Base-by-base conservation (phyloP, 2,888 invertebrate species). In the Chaetogeoica ovagalla region DNA sequence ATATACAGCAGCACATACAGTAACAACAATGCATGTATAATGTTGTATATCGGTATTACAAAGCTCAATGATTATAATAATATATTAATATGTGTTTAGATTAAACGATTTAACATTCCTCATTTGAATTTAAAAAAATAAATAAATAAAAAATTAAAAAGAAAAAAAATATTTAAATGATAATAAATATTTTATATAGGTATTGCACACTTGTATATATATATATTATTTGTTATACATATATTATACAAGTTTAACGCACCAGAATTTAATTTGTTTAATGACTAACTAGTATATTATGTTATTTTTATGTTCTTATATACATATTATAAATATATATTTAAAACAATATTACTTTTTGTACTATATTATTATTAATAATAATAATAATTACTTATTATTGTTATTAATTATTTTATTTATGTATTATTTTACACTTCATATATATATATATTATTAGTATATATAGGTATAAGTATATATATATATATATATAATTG, bases 71-170 rank as follows among this genome's bases (percentile, higher is more conserved):
- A 77, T 59, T 30, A 2, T 30, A 30, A 30, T 30, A 30, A 59
- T 30, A 59, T 30, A 57, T 57, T 66, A 57, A 66, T 57, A 60
- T 9, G 39, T 72, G 23, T 60, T 60, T 62, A 72, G 72, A 30
- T 63, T 59, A 69, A 62, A 23, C 62, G 55, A 74, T 55, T 39
- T 37, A 15, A 77, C 77, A 77, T 70, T 77, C 62, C 69, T 77
- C 60, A 19, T 62, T 69, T 52, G 6, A 48, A 60, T 70, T 69
- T 62, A 48, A 30, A 70, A 57, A 57, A n/a, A n/a, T n/a, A n/a
- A n/a, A n/a, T n/a, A n/a, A n/a, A n/a, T n/a, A n/a, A n/a, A n/a
- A n/a, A n/a, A n/a, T n/a, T n/a, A n/a, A n/a, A n/a, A 30, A 30
- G 4, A 30, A 30, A 30, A 30, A 30, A 2, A 4, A 30, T 30